phyloP scores from a whole-genome alignment of 2,888 invertebrate genomes.

The Aspidiotus destructor region DNA sequence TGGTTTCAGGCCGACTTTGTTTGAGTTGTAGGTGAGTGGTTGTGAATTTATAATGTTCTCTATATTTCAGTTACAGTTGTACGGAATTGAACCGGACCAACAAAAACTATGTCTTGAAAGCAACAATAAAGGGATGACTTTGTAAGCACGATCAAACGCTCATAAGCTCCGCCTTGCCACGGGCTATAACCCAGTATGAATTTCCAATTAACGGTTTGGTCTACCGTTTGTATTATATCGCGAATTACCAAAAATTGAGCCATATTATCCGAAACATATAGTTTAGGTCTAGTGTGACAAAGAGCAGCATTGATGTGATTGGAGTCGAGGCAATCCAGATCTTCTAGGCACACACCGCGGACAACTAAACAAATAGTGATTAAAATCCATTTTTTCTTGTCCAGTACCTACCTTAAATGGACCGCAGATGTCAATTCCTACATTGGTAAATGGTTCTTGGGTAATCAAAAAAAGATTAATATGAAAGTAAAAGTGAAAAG shows the following conservation, averaged over 20 bases:
- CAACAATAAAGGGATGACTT: background rate
- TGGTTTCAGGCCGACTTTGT: too few species aligned
- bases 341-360: background rate
- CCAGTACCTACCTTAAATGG: too few species aligned
- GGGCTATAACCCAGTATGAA: background rate
- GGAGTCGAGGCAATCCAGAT: background rate
- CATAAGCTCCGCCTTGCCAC: background rate
- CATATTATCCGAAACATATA: background rate
- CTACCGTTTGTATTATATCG: too few species aligned
- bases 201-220: too few species aligned
- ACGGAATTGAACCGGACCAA: background rate
- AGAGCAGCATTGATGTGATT: background rate
- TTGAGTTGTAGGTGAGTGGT: too few species aligned
- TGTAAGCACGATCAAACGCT: background rate
- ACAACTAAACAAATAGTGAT: background rate
- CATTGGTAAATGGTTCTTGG: too few species aligned
- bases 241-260: background rate
- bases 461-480: too few species aligned
- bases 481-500: too few species aligned
- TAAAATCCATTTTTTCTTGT: background rate
- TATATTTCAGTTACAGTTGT: background rate
- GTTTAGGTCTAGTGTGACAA: background rate
- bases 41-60: background rate
- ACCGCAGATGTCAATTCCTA: too few species aligned
- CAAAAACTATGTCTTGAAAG: background rate